phyloP scores from a whole-genome alignment of 2,888 invertebrate genomes.

The Unio pictorum region DNA sequence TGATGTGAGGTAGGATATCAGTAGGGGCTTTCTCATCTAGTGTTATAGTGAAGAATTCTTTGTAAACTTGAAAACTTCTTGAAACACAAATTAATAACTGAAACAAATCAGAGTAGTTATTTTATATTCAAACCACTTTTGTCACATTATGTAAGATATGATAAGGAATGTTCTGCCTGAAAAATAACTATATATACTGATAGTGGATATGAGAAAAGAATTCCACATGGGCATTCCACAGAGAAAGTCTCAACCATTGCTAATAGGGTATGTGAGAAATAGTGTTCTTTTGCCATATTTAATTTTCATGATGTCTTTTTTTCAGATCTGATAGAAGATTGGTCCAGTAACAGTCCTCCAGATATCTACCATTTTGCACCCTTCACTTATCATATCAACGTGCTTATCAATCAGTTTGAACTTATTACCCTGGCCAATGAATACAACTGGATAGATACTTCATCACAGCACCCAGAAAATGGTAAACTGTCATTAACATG shows the following conservation, averaged over 20 bases:
- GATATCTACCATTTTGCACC: slow-evolving; percentile 96
- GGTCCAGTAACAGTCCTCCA: slow-evolving; percentile 82
- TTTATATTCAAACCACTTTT: too few relatives aligned
- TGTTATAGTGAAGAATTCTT: too few relatives aligned
- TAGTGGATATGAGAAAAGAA: too few relatives aligned
- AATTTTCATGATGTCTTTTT: slow-evolving; percentile 13
- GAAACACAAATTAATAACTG: too few relatives aligned
- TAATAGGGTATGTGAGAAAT: neutral
- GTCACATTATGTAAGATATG: too few relatives aligned
- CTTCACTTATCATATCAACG: slow-evolving; percentile 94
- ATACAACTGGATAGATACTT: slow-evolving; percentile 99
- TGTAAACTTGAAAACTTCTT: too few relatives aligned
- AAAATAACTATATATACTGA: neutral
- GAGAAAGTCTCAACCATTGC: neutral
- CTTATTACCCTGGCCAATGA: slow-evolving; percentile 94
- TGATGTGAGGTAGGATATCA: too few relatives aligned
- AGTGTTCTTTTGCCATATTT: neutral
- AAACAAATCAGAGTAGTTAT: too few relatives aligned
- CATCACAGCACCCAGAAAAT: slow-evolving; percentile 95
- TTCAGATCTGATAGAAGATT: slow-evolving; percentile 92
- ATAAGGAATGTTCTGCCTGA: neutral
- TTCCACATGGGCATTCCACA: neutral
- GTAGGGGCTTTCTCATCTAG: too few relatives aligned
- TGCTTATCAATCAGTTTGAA: slow-evolving; percentile 95
- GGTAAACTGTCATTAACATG: slow-evolving; percentile 71